Evolutionary conservation across 2,113 vertebrate species (phyloP).

Genomic region (Lasiurus borealis): DNA sequence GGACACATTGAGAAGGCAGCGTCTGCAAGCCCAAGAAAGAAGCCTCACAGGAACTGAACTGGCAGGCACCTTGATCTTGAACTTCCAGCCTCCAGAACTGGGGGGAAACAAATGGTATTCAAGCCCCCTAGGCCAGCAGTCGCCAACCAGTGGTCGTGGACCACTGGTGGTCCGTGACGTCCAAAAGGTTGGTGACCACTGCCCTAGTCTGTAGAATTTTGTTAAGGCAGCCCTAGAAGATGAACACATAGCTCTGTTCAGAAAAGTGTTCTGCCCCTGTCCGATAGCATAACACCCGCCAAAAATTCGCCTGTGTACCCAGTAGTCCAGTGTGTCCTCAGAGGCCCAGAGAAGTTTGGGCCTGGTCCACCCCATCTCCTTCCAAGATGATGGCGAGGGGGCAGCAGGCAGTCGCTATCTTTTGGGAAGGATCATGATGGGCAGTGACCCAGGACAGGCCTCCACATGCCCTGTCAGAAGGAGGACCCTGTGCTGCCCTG

Average conservation of each 20-base stretch:
- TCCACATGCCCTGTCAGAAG: background rate
- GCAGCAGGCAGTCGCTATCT: fast-evolving
- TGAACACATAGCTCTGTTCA: background rate
- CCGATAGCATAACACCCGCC: background rate
- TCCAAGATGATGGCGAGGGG: background rate
- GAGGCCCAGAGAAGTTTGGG: background rate
- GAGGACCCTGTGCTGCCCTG: fast-evolving
- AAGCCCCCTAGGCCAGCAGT: background rate
- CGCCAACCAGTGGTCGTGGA: no score
- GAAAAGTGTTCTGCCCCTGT: background rate
- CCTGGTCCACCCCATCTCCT: background rate
- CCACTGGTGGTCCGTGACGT: no score
- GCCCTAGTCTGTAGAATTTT: background rate
- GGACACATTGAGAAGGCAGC: fast-evolving
- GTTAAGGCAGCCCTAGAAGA: background rate
- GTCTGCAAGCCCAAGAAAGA: background rate
- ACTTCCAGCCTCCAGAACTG: background rate
- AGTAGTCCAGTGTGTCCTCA: no score
- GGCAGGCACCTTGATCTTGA: background rate
- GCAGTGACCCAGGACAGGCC: fast-evolving
- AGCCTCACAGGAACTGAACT: background rate
- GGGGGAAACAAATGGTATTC: background rate
- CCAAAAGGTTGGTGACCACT: no score
- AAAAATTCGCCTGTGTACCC: background rate
- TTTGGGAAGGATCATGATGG: fast-evolving